Evolutionary conservation across 2,888 invertebrate species (phyloP).

Genomic region (Zele albiditarsus): DNA sequence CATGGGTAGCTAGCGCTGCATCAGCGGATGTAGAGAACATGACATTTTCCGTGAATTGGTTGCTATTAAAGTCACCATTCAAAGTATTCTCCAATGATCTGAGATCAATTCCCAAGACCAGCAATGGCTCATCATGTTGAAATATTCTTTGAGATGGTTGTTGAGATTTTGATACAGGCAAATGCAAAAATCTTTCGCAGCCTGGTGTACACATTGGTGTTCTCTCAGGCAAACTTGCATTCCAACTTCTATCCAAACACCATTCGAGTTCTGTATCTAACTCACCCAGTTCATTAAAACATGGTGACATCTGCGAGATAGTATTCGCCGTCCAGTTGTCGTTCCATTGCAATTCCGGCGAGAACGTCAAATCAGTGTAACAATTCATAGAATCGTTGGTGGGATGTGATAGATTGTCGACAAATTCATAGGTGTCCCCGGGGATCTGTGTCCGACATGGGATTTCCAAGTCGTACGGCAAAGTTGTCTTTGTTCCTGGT

Average conservation of each 20-base stretch:
- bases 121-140: slow-evolving; percentile 67
- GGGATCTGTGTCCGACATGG: slow-evolving; percentile 57
- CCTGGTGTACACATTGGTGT: slow-evolving; percentile 76
- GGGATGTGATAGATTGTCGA: slow-evolving; percentile 39
- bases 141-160: slow-evolving; percentile 71
- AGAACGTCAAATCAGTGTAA: slow-evolving; percentile 65
- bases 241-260: slow-evolving; percentile 70
- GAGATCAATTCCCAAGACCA: slow-evolving; percentile 71
- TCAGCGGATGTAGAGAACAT: slow-evolving; percentile 63
- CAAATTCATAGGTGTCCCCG: slow-evolving; percentile 43
- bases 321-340: slow-evolving; percentile 65
- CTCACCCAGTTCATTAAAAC: slow-evolving; percentile 65
- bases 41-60: slow-evolving; percentile 61
- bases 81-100: slow-evolving; percentile 64
- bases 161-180: slow-evolving; percentile 61
- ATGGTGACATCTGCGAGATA: slow-evolving; percentile 58
- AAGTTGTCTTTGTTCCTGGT: slow-evolving; percentile 49
- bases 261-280: slow-evolving; percentile 68
- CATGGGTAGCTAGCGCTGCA: slow-evolving; percentile 71
- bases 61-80: slow-evolving; percentile 66
- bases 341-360: slow-evolving; percentile 63
- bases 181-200: slow-evolving; percentile 74
- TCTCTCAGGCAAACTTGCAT: slow-evolving; percentile 73
- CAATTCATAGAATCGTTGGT: slow-evolving; percentile 56
- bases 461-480: slow-evolving; percentile 61